Conservation (phyloP, 2,113 vertebrate genomes). For the Callipepla californica region DNA sequence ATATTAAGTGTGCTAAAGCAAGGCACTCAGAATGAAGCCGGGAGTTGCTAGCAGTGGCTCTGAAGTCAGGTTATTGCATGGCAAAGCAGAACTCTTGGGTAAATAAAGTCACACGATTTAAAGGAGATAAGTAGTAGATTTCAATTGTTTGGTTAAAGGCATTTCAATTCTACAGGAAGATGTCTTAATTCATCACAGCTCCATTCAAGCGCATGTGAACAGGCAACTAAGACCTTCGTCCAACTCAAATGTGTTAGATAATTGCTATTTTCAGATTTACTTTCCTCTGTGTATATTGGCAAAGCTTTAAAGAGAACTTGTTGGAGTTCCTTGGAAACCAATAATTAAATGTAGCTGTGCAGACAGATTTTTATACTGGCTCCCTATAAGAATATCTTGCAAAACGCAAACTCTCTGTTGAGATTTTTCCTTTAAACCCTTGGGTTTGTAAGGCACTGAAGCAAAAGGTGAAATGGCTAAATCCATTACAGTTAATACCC, state of each 20-base stretch:
- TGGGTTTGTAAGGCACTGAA: conserved; percentile 23
- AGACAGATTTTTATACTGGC: conserved; percentile 35
- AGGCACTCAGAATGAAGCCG: neutral
- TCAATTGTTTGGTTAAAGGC: neutral
- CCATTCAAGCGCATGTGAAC: neutral
- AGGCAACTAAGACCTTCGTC: conserved; percentile 5
- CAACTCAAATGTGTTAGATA: conserved; percentile 11
- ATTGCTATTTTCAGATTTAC: conserved; percentile 60
- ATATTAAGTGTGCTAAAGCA: neutral
- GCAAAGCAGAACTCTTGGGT: neutral
- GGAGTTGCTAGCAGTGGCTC: neutral
- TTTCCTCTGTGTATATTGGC: conserved; percentile 51
- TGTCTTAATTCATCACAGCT: conserved; percentile 33
- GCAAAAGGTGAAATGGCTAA: conserved; percentile 34
- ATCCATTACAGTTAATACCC: conserved; percentile 12
- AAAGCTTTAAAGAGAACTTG: conserved; percentile 59
- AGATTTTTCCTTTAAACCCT: conserved; percentile 41
- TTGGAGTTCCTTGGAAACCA: conserved; percentile 43
- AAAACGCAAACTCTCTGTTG: conserved; percentile 35
- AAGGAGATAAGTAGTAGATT: conserved; percentile 18
- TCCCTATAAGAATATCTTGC: neutral
- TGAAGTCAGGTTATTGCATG: neutral
- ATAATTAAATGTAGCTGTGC: neutral
- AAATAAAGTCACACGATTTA: neutral
- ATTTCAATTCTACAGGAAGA: conserved; percentile 21